Conservation (phyloP, 2,888 invertebrate species). For the Archips crataeganus region DNA sequence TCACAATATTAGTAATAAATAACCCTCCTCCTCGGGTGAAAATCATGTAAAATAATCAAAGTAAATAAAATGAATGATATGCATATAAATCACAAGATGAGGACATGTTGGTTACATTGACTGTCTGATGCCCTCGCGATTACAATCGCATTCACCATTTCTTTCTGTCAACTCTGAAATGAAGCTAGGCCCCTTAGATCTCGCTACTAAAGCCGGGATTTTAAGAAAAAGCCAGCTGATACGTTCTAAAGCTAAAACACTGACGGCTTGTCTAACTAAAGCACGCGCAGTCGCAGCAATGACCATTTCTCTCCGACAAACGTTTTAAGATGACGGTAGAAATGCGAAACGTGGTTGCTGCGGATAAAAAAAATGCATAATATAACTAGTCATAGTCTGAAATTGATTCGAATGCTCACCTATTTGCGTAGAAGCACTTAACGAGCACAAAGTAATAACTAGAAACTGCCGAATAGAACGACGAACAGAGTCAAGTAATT, state of each 20-base stretch:
- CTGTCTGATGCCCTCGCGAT: too few relatives aligned
- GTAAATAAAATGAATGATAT: not conserved
- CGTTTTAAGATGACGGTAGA: too few relatives aligned
- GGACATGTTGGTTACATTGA: too few relatives aligned
- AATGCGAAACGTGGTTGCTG: not conserved
- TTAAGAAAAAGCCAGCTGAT: too few relatives aligned
- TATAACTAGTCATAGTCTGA: not conserved
- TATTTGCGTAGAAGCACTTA: constrained; percentile 4
- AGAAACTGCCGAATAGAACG: constrained; percentile 24
- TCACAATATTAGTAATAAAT: constrained; percentile 1
- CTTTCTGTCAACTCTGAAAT: too few relatives aligned
- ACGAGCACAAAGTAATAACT: constrained; percentile 21
- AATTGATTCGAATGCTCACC: constrained; percentile 1
- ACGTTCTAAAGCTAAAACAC: too few relatives aligned
- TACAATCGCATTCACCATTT: too few relatives aligned
- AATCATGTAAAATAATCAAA: not conserved
- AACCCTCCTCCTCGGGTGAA: not conserved
- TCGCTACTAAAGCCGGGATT: too few relatives aligned
- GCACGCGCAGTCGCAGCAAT: too few relatives aligned
- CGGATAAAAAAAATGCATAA: not conserved
- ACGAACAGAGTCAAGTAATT: constrained; percentile 21
- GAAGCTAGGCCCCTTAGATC: too few relatives aligned
- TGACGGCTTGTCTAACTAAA: too few relatives aligned
- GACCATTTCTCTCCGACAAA: too few relatives aligned
- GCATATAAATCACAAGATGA: not conserved